These are phyloP conservation scores for Atherinosoma microstoma DNA, from an alignment of 2,797 vertebrate species.

Conservation along the genomic window DNA sequence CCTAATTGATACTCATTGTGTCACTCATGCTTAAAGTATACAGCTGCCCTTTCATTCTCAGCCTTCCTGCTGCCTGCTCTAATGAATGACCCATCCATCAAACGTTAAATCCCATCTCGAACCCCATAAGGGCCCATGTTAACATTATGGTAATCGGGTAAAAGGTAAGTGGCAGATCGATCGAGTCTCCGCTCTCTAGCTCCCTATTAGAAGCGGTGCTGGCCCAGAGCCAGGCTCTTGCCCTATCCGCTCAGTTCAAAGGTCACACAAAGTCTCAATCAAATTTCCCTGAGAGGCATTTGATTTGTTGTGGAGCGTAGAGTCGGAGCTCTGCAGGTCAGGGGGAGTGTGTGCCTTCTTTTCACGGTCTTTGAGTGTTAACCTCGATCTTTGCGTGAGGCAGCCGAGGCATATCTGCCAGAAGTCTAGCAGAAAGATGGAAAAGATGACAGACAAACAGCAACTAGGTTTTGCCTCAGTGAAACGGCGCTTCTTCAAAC, in stretches of 20 bases:
- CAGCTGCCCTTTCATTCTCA: constrained; percentile 70
- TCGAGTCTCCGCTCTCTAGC: constrained; percentile 47
- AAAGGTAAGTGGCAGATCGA: constrained; percentile 72
- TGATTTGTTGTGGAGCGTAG: constrained; percentile 60
- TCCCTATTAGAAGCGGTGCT: constrained; percentile 50
- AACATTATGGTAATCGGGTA: constrained; percentile 82
- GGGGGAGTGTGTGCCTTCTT: constrained; percentile 26
- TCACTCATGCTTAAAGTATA: constrained; percentile 75
- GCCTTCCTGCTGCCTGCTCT: constrained; percentile 65
- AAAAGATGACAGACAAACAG: constrained; percentile 44
- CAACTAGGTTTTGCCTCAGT: constrained; percentile 33
- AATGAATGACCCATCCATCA: constrained; percentile 80
- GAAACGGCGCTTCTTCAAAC: constrained; percentile 50
- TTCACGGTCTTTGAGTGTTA: constrained; percentile 1
- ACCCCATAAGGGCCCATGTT: constrained; percentile 66
- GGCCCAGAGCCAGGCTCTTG: constrained; percentile 53
- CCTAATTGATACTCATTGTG: constrained; percentile 82
- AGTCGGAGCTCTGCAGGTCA: constrained; percentile 12
- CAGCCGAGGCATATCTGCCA: constrained; percentile 36
- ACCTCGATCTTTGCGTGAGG: constrained; percentile 37
- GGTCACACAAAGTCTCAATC: constrained; percentile 70
- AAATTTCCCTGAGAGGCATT: constrained; percentile 67
- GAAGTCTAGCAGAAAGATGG: constrained; percentile 44
- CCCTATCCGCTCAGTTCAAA: constrained; percentile 62
- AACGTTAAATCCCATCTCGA: constrained; percentile 63